A percentile compares a stretch with the other conserved stretches of the same genome.
Evolutionary conservation across 2,888 invertebrate species (phyloP).

Genomic region (Cephus runcator): DNA sequence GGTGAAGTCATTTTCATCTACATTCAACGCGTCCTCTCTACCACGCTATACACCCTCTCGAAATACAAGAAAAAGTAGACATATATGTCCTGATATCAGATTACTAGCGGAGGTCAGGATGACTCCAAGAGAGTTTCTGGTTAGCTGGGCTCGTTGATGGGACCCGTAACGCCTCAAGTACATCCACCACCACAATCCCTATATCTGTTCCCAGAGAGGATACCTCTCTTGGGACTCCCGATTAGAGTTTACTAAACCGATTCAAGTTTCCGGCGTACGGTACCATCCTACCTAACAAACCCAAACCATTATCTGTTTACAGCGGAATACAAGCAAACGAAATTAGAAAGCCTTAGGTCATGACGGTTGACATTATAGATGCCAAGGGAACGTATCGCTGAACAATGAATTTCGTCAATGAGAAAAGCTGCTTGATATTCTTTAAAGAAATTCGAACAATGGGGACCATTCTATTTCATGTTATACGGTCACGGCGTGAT

Average conservation of each 20-base stretch:
- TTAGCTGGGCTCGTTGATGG: conserved; percentile 22
- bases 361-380: background rate
- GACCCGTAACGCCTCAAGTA: conserved; percentile 21
- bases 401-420: background rate
- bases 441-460: background rate
- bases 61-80: background rate
- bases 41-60: background rate
- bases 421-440: background rate
- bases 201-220: background rate
- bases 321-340: background rate
- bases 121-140: conserved; percentile 18
- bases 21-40: background rate
- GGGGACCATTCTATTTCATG: background rate
- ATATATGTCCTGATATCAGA: background rate
- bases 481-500: background rate
- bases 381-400: background rate
- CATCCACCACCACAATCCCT: conserved; percentile 11
- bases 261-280: background rate
- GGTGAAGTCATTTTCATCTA: background rate
- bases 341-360: background rate
- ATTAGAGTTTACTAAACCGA: conserved; percentile 1
- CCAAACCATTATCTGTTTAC: background rate
- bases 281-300: background rate
- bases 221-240: conserved; percentile 2
- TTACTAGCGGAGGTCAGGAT: background rate